Evolutionary conservation across 2,113 vertebrate genomes (phyloP), one percentile per base, ranked within the genome.

Genomic region (Leiothrix lutea): DNA sequence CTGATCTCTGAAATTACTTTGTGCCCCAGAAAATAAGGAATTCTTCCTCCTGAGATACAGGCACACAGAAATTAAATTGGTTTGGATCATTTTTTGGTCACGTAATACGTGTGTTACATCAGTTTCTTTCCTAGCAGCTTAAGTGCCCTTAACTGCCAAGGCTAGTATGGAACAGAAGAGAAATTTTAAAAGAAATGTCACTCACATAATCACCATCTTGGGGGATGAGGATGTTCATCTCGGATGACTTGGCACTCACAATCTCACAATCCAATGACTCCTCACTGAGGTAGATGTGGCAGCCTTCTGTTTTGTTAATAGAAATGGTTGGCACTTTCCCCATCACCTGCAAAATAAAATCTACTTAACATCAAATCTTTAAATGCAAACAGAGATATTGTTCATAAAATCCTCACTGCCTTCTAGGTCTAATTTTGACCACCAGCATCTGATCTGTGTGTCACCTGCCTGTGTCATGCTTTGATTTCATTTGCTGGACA

Each of bases 271-370:
- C 97, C 70, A 99, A 94, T 2, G 99, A 98, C 5, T 98, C 98
- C 73, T 99, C 98, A 58, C 99, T 99, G 97, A 99, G 97, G 98
- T 99, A 99, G 78, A 99, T 96, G 82, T 99, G 99, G 95, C 99
- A 99, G 62, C 99, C 99, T 92, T 99, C 99, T 19, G 99, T 99
- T 97, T 99, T 99, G 96, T 99, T 99, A 95, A 99, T 99, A 91
- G 99, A 99, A 94, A 99, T 99, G 29, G 99, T 99, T 94, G 99
- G 99, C 96, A 99, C 99, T 96, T 92, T 99, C 66, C 99, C 99
- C 97, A 99, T 97, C 84, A 99, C 99, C 99, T 99, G 86, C 77
- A 88, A 94, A 53, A 94, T 29, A 94, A 88, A 70, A 88, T 58
- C 31, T 40, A 44, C 22, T 92, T 80, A 38, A 42, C 35, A 92